phyloP scores from a whole-genome alignment of 2,113 vertebrate species.

The Poeciliopsis occidentalis region DNA sequence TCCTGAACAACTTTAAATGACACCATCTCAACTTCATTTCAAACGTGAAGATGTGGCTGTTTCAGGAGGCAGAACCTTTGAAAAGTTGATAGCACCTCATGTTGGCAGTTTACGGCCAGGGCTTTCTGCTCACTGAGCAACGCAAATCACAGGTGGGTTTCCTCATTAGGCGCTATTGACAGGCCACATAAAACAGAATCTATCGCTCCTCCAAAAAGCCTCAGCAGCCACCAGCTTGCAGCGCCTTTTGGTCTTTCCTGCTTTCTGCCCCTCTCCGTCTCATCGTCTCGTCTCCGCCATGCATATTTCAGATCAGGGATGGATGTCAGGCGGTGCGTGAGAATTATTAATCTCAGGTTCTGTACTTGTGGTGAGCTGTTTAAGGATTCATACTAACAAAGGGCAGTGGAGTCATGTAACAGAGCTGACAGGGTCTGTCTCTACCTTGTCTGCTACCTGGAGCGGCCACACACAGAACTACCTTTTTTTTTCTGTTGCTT shows the following conservation, averaged over 20 bases:
- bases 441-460: slow-evolving; percentile 51
- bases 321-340: slow-evolving; percentile 78
- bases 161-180: slow-evolving; percentile 81
- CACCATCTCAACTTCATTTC: slow-evolving; percentile 73
- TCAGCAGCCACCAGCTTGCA: slow-evolving; percentile 43
- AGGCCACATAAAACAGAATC: slow-evolving; percentile 80
- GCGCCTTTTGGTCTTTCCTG: slow-evolving; percentile 38
- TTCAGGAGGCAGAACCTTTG: slow-evolving; percentile 70
- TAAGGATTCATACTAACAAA: slow-evolving; percentile 85
- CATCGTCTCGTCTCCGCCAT: slow-evolving; percentile 54
- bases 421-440: slow-evolving; percentile 78
- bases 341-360: slow-evolving; percentile 83
- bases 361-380: slow-evolving; percentile 77
- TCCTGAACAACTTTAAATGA: slow-evolving; percentile 70
- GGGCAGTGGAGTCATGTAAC: slow-evolving; percentile 78
- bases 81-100: slow-evolving; percentile 72
- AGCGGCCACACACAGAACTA: slow-evolving; percentile 4
- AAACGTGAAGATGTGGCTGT: slow-evolving; percentile 47
- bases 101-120: slow-evolving; percentile 72
- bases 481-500: slow-evolving; percentile 31
- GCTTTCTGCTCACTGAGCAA: slow-evolving; percentile 59
- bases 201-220: slow-evolving; percentile 56
- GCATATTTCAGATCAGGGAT: slow-evolving; percentile 80
- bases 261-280: slow-evolving; percentile 37
- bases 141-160: slow-evolving; percentile 77